phyloP scores from a whole-genome alignment of 2,888 invertebrate genomes.

The Epirrhoe tristata region DNA sequence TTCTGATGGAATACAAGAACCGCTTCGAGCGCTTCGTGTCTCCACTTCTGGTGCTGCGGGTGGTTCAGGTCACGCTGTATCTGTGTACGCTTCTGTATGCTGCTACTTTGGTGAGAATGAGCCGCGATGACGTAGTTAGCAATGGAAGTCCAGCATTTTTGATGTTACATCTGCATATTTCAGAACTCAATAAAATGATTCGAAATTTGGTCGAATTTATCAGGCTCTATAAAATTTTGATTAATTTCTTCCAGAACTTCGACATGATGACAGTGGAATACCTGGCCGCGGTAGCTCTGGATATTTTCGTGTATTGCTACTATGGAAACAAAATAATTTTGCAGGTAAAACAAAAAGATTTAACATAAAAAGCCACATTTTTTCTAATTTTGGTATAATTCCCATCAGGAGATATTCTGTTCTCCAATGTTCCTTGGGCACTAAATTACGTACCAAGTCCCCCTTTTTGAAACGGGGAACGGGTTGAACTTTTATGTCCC shows the following conservation, averaged over 20 bases:
- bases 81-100: conserved; percentile 73
- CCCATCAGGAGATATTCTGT: too few relatives aligned
- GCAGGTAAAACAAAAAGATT: conserved; percentile 69
- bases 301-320: conserved; percentile 77
- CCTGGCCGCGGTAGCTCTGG: conserved; percentile 69
- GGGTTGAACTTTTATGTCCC: too few relatives aligned
- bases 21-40: conserved; percentile 72
- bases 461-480: too few relatives aligned
- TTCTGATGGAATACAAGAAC: conserved; percentile 56
- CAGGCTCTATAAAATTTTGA: too few relatives aligned
- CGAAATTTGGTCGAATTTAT: too few relatives aligned
- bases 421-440: too few relatives aligned
- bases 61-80: conserved; percentile 75
- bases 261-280: conserved; percentile 76
- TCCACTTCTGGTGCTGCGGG: conserved; percentile 68
- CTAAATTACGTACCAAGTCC: background rate
- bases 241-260: conserved; percentile 63
- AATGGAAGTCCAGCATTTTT: too few relatives aligned
- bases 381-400: too few relatives aligned
- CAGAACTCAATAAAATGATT: too few relatives aligned
- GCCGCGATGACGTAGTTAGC: background rate
- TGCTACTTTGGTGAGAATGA: conserved; percentile 64
- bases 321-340: conserved; percentile 75
- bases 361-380: too few relatives aligned
- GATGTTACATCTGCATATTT: background rate